Conservation (phyloP, 1,140 invertebrate genomes). For the Musca domestica region DNA sequence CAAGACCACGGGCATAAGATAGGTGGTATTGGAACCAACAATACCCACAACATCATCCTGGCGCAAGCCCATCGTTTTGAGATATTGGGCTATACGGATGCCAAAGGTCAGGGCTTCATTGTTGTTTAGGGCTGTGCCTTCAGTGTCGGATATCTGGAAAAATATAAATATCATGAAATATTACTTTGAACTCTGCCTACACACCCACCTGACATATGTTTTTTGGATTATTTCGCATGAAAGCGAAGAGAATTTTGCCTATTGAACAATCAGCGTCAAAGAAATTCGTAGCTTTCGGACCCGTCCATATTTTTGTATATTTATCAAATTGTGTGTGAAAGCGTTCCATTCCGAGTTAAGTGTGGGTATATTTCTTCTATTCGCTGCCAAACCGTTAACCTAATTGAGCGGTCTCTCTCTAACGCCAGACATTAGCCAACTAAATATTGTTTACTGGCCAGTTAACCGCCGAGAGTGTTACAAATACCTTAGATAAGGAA, state of each 20-base stretch:
- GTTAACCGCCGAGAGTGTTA: not conserved
- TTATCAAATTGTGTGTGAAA: constrained; percentile 48
- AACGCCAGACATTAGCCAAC: constrained; percentile 7
- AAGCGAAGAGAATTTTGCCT: constrained; percentile 49
- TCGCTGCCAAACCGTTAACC: not conserved
- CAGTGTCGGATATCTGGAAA: constrained; percentile 42
- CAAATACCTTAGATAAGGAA: too few relatives aligned
- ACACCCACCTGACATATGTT: constrained; percentile 43
- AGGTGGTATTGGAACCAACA: constrained; percentile 42
- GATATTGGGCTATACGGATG: constrained; percentile 46
- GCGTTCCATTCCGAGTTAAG: constrained; percentile 36
- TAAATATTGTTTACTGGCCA: constrained; percentile 11
- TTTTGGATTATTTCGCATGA: constrained; percentile 47
- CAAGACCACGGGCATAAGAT: constrained; percentile 46
- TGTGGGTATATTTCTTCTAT: not conserved
- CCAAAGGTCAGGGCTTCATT: constrained; percentile 47
- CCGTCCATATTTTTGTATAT: constrained; percentile 52
- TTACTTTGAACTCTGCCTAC: not conserved
- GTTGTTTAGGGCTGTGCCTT: constrained; percentile 48
- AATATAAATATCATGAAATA: not conserved
- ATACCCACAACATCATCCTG: constrained; percentile 50
- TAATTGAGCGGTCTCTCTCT: not conserved
- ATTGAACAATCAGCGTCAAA: constrained; percentile 49
- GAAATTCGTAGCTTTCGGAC: constrained; percentile 45
- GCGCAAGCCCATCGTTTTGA: constrained; percentile 38